These are phyloP conservation scores for Eira barbara DNA, from an alignment of 2,113 vertebrate species.

Conservation along the genomic window DNA sequence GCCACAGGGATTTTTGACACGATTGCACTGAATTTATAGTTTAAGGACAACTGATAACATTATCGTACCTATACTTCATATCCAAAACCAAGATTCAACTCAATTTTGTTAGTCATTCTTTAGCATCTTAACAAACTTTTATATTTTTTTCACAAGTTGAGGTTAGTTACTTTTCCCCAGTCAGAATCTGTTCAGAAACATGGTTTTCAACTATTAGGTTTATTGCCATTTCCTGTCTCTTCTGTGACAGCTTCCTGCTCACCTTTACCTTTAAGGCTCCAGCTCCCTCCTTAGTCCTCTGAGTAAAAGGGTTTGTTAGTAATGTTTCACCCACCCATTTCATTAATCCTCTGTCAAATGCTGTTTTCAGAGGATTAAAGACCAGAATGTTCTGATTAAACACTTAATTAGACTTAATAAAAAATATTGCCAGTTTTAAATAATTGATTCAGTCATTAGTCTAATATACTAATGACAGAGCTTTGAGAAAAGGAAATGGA, in stretches of 20 bases:
- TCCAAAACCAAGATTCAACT: neutral
- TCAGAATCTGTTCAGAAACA: constrained; percentile 71
- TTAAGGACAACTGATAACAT: neutral
- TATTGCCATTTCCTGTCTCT: neutral
- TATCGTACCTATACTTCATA: neutral
- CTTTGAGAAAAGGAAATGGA: constrained; percentile 78
- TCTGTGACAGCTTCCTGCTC: neutral
- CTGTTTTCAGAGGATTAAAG: constrained; percentile 76
- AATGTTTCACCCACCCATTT: constrained; percentile 70
- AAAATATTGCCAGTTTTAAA: constrained; percentile 80
- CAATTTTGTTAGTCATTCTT: neutral
- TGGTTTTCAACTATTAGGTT: neutral
- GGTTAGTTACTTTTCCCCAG: constrained; percentile 68
- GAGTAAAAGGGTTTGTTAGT: neutral
- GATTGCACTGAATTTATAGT: neutral
- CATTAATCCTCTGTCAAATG: constrained; percentile 71
- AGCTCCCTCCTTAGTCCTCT: neutral
- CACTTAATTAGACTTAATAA: constrained; percentile 79
- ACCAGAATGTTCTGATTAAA: constrained; percentile 79
- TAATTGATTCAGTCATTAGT: constrained; percentile 79
- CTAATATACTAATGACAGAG: constrained; percentile 79
- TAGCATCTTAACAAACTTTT: neutral
- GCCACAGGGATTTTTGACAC: neutral
- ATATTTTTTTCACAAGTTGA: constrained; percentile 18
- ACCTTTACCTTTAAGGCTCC: neutral